Percentiles rank a stretch among this genome's conserved stretches.
Evolutionary conservation across 2,888 invertebrate genomes (phyloP).

Genomic region (Balanococcus diminutus): DNA sequence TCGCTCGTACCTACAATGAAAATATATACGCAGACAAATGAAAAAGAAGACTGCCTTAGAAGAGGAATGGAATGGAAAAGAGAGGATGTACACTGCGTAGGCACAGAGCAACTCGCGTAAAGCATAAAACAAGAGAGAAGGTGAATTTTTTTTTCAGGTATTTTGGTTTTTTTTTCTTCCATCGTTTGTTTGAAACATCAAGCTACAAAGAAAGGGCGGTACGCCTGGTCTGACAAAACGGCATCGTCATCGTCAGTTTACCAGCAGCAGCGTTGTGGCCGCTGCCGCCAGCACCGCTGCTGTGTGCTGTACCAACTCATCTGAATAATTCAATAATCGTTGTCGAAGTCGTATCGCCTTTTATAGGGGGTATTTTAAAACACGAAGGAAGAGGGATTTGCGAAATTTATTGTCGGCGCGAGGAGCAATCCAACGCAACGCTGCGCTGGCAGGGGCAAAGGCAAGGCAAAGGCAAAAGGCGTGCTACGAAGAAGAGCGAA

Average conservation of each 20-base stretch:
- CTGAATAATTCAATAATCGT: conserved; percentile 53
- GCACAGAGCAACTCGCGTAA: neutral
- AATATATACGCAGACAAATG: neutral
- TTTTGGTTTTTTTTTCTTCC: conserved; percentile 35
- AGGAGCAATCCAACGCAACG: neutral
- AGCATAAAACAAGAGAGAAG: conserved; percentile 20
- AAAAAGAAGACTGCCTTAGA: neutral
- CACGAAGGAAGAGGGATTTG: conserved; percentile 38
- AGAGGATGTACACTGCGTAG: neutral
- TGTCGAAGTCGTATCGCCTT: conserved; percentile 52
- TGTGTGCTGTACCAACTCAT: conserved; percentile 46
- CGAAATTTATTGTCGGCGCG: neutral
- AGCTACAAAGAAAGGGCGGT: conserved; percentile 13
- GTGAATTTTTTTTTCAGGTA: conserved; percentile 42
- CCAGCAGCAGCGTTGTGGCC: neutral
- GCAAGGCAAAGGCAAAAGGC: neutral
- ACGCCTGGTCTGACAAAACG: neutral
- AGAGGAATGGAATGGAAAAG: too few relatives aligned
- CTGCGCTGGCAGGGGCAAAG: neutral
- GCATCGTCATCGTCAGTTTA: neutral
- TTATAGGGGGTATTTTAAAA: conserved; percentile 43
- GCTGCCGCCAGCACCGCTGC: neutral
- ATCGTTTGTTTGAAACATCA: conserved; percentile 47
- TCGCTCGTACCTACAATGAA: too few relatives aligned
- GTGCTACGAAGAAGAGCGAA: neutral